Evolutionary conservation across 2,797 vertebrate genomes (phyloP).

Genomic region (Galagoides demidoff): DNA sequence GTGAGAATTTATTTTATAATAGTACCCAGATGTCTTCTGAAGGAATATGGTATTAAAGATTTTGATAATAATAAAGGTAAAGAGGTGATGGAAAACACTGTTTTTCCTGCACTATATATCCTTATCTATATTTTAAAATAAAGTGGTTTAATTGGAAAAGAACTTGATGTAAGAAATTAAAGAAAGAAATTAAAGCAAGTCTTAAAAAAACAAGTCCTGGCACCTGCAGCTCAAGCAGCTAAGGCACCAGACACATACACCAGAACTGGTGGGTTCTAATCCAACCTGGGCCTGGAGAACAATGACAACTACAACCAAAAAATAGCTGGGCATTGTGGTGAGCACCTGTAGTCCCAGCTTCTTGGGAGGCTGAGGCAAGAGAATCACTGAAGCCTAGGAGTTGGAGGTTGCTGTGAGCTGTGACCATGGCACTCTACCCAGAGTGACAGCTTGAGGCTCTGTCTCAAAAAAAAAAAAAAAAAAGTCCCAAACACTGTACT

Average conservation of each 20-base stretch:
- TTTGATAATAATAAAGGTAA: not conserved
- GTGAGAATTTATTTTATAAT: constrained; percentile 9
- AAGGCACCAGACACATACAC: no score
- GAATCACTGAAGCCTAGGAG: no score
- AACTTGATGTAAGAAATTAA: not conserved
- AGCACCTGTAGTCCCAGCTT: no score
- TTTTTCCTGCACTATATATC: not conserved
- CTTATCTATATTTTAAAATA: constrained; percentile 40
- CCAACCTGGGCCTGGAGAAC: no score
- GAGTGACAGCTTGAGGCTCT: no score
- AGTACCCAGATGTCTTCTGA: constrained; percentile 13
- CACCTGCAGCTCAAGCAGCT: no score
- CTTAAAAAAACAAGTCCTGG: not conserved
- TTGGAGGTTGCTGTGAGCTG: no score
- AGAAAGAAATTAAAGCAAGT: not conserved
- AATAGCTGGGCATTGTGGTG: no score
- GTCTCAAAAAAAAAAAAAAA: not conserved
- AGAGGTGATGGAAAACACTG: not conserved
- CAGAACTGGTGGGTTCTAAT: no score
- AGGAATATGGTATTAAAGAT: constrained; percentile 9
- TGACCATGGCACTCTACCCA: no score
- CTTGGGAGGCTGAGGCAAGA: no score
- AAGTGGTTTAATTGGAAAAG: constrained; percentile 26
- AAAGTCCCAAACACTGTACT: not conserved
- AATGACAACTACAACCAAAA: no score